A percentile compares a stretch with the other conserved stretches of the same genome.
Conservation (phyloP, 1,140 invertebrate genomes). For the Sinonovacula constricta region DNA sequence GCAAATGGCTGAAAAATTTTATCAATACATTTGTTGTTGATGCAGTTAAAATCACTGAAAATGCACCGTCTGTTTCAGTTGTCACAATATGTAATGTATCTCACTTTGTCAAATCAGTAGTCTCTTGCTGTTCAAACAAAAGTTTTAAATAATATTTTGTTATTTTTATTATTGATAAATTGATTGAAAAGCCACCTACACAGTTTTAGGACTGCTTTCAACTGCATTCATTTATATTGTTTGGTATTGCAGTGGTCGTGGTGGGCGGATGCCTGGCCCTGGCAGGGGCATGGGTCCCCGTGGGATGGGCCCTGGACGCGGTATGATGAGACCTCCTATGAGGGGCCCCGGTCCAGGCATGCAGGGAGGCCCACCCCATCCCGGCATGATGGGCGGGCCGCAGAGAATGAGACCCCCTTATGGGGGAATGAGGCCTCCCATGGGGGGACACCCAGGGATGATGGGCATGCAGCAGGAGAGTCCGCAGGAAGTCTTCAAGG, state of each 20-base stretch:
- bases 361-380: not conserved
- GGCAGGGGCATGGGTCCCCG: slow-evolving; percentile 24
- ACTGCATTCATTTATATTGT: not conserved
- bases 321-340: not conserved
- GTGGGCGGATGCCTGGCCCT: not conserved
- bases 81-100: too few relatives aligned
- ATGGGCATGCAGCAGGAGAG: not conserved
- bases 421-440: slow-evolving; percentile 4
- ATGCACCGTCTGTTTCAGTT: too few relatives aligned
- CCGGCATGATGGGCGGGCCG: not conserved
- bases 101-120: too few relatives aligned
- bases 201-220: not conserved
- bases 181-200: not conserved
- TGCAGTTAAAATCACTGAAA: too few relatives aligned
- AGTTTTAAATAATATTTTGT: too few relatives aligned
- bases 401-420: not conserved
- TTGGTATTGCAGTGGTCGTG: not conserved
- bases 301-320: slow-evolving; percentile 7
- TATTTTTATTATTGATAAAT: not conserved
- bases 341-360: slow-evolving; percentile 2
- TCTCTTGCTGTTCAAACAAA: too few relatives aligned
- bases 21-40: too few relatives aligned
- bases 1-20: too few relatives aligned
- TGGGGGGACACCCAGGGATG: slow-evolving; percentile 1
- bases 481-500: slow-evolving; percentile 44